Conservation (phyloP, 2,888 invertebrate species). For the Drosophila setosimentum region DNA sequence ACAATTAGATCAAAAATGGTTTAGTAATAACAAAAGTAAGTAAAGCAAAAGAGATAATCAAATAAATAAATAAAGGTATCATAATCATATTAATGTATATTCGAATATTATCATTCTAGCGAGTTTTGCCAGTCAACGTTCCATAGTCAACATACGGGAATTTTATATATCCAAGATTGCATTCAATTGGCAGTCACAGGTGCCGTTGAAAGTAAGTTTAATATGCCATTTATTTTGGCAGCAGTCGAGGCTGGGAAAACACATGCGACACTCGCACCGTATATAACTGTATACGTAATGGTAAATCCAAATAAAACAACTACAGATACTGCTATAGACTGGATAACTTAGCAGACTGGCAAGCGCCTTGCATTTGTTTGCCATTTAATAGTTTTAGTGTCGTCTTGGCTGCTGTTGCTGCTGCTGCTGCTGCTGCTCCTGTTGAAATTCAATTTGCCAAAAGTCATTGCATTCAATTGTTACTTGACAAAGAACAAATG, state of each 20-base stretch:
- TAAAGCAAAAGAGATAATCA: neutral
- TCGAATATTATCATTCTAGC: neutral
- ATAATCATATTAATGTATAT: neutral
- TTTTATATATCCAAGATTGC: conserved; percentile 17
- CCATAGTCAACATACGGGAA: neutral
- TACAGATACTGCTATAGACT: conserved; percentile 10
- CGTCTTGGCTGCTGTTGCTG: conserved; percentile 52
- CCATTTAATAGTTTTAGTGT: conserved; percentile 63
- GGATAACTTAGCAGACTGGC: conserved; percentile 50
- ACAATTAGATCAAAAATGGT: neutral
- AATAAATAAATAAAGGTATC: neutral
- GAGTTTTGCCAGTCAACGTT: neutral
- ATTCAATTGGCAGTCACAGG: conserved; percentile 64
- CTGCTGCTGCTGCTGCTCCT: conserved; percentile 43
- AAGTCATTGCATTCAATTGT: conserved; percentile 80
- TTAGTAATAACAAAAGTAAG: neutral
- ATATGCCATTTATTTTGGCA: conserved; percentile 76
- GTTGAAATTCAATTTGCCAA: conserved; percentile 78
- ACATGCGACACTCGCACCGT: conserved; percentile 54
- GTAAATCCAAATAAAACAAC: neutral
- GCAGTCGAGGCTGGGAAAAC: conserved; percentile 65
- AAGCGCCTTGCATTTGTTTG: conserved; percentile 69
- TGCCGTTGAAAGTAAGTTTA: conserved; percentile 75
- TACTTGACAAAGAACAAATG: conserved; percentile 80
- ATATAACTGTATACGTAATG: conserved; percentile 2